phyloP scores from a whole-genome alignment of 2,113 vertebrate species.

The Fregetta grallaria region DNA sequence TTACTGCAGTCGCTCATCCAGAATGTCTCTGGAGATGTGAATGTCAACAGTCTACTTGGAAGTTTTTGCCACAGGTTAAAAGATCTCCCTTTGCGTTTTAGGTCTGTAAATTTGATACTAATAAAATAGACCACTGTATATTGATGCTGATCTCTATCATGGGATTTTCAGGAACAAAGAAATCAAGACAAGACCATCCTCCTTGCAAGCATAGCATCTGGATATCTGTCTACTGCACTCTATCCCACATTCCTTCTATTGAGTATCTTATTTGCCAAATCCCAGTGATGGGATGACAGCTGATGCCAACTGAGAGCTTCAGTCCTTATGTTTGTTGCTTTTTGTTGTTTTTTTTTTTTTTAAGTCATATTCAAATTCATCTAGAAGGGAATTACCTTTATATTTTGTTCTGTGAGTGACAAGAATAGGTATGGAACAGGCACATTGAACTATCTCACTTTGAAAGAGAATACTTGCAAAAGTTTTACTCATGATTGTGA shows the following conservation, averaged over 20 bases:
- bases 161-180: not conserved
- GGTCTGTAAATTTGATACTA: not conserved
- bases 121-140: not conserved
- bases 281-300: not conserved
- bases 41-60: not conserved
- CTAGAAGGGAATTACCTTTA: not conserved
- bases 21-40: not conserved
- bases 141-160: not conserved
- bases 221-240: not conserved
- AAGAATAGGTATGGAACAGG: not conserved
- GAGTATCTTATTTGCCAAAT: not conserved
- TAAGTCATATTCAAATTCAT: not conserved
- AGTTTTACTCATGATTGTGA: not conserved
- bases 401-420: not conserved
- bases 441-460: not conserved
- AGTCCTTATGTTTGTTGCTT: not conserved
- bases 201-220: not conserved
- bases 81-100: not conserved
- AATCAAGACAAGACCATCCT: not conserved
- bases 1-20: not conserved
- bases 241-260: not conserved
- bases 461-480: not conserved
- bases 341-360: not conserved
- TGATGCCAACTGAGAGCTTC: not conserved
- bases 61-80: not conserved